Evolutionary conservation across 37 sponge, comb jelly and placozoan genomes (phyloP), one percentile per base, ranked within the genome.

Genomic region (Beroe forskalii): DNA sequence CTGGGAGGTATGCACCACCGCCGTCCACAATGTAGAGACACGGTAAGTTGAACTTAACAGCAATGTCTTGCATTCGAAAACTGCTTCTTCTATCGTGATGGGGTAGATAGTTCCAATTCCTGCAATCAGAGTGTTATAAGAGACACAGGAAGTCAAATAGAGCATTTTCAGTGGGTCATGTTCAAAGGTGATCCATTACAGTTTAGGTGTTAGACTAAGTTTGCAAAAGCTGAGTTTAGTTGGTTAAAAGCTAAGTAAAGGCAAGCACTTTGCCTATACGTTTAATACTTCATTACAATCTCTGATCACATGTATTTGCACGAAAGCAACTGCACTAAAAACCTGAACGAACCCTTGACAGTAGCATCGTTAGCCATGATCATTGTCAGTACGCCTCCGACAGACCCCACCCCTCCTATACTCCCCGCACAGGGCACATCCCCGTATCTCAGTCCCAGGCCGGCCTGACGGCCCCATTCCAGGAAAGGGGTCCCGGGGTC

Each of bases 1-100:
- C 69, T 41, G 97, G 97, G 1, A 97, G 95, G 69, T 93, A 97
- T 0, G 95, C 97, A 0, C 97, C 97, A 4, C 95, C 97, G 0
- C 95, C 94, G 60, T 97, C 97, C 22, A 94, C 95, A 22, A 97
- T 67, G 67, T 93, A 93, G 60, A 97, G 76, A 30, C 92, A 80
- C 12, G 97, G 97, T 28, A 97, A 42, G 23, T 89, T 41, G 76
- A 94, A 94, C 95, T 92, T 89, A 67, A 91, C 38, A 23, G 97
- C 94, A 32, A 97, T 95, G 64, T 95, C 94, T 75, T 95, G 96
- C 32, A 92, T 95, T 33, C 97, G 67, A 28, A n/a, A n/a, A n/a
- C n/a, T n/a, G n/a, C n/a, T n/a, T n/a, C n/a, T n/a, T n/a, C n/a
- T n/a, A 97, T 67, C 0, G 92, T 94, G 42, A 97, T 94, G 61